Evolutionary conservation across 2,113 vertebrate genomes (phyloP).

Genomic region (Boleophthalmus pectinirostris): DNA sequence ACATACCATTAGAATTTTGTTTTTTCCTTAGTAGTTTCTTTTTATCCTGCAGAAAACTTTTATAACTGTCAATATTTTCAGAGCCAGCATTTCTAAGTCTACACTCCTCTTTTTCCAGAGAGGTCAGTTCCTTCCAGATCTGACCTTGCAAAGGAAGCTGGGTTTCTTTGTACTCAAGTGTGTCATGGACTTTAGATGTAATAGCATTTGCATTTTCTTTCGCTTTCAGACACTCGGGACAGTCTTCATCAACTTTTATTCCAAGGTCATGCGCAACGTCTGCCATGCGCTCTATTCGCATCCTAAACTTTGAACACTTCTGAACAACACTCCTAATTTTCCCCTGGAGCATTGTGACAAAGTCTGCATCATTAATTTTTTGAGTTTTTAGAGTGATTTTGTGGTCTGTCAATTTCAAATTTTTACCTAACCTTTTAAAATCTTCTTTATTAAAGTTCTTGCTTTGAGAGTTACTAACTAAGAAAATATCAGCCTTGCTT

Average conservation of each 20-base stretch:
- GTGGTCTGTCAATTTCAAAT: conserved; percentile 41
- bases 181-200: conserved; percentile 31
- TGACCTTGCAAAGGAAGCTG: conserved; percentile 56
- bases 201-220: conserved; percentile 41
- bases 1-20: conserved; percentile 35
- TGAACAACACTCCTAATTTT: no score
- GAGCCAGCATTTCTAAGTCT: conserved; percentile 44
- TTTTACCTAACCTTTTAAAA: conserved; percentile 16
- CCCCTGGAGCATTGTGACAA: conserved; percentile 44
- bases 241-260: conserved; percentile 57
- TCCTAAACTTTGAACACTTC: neutral
- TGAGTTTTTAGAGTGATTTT: conserved; percentile 43
- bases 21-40: conserved; percentile 41
- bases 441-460: conserved; percentile 14
- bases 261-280: conserved; percentile 40
- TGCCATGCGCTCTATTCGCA: conserved; percentile 38
- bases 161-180: conserved; percentile 43
- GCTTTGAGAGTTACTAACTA: conserved; percentile 43
- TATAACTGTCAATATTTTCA: conserved; percentile 49
- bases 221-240: conserved; percentile 27
- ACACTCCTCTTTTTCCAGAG: no score
- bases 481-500: conserved; percentile 34
- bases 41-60: conserved; percentile 31
- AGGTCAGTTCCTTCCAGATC: no score
- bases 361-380: conserved; percentile 50